Evolutionary conservation across 2,888 invertebrate genomes (phyloP), one percentile per base, ranked within the genome.

Genomic region (Melieria picta): DNA sequence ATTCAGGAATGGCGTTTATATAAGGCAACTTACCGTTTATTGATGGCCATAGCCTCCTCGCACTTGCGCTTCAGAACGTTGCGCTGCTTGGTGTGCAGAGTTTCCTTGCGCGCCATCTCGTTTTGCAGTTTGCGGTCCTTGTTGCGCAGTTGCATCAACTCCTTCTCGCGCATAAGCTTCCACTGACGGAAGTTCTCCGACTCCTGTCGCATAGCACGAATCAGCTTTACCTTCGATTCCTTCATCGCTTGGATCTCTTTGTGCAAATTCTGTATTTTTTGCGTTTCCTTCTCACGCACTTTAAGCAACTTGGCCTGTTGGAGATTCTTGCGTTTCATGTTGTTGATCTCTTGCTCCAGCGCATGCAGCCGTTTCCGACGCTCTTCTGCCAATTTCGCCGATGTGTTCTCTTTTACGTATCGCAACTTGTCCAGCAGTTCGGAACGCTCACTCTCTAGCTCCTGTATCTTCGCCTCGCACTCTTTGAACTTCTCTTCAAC

Each of bases 11-110:
- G 30, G 30, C 2, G 30, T 30, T 30, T 30, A 71, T 74, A 30
- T 30, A 30, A 3, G 3, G 30, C 30, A 30, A 30, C 30, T 78
- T 75, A 84, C 85, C 95, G 88, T 84, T 93, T 95, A 78, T 95
- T 96, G 10, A 94, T 91, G 0, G 95, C 94, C 47, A 92, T 91
- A 0, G 94, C 94, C 85, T 96, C 95, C 85, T 97, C 96, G 83
- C 96, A 93, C 86, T 96, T 96, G 50, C 96, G 89, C 79, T 93
- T 94, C 7, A 94, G 89, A 3, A 97, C 96, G 78, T 91, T 93
- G 81, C 94, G 93, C 80, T 96, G 95, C 79, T 94, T 93, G 66
- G 89, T 89, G 80, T 95, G 93, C 47, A 93, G 88, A 4, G 90
- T 89, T 85, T 95, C 93, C 90, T 96, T 91, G 80, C 91, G 91